Evolutionary conservation across 2,888 invertebrate genomes (phyloP), one percentile per base, ranked within the genome.

Genomic region (Syrphus vitripennis): DNA sequence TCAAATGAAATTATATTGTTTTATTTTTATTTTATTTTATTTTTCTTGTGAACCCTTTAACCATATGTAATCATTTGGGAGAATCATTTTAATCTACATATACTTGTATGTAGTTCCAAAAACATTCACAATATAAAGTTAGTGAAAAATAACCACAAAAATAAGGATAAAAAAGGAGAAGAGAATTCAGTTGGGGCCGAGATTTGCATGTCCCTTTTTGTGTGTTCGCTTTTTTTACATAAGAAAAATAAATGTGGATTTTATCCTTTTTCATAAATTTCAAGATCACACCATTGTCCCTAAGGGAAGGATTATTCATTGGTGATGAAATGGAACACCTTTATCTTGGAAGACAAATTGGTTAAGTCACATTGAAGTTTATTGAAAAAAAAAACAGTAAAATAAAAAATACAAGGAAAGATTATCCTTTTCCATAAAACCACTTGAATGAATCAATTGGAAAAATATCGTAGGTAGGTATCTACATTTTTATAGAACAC

Each of bases 291-390:
- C 21, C n/a, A n/a, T n/a, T n/a, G n/a, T 31, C 31, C 67, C 19
- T 24, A 1, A 10, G 50, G 29, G 16, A n/a, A 50, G 31, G 29
- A 21, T 31, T 31, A 67, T 48, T 31, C 31, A 14, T n/a, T 31
- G 26, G 31, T 50, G 67, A 34, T 50, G 67, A 45, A 65, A 50
- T 50, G 67, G n/a, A 67, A 67, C 59, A 59, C 59, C 59, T 59
- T 67, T 19, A 67, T 48, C 34, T 50, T 37, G 0, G 6, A 50
- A 48, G 67, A 67, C 31, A 67, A 67, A 50, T 50, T 50, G 45
- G 9, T 42, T 16, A 26, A 34, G 37, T 26, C 63, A 10, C 14
- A 26, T 26, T 14, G 16, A 61, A 34, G 31, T 61, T 14, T 40
- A 40, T 24, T 3, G 1, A n/a, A n/a, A 26, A 53, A 31, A 16